Conservation (phyloP, 2,113 vertebrate species). For the Zosterops borbonicus region DNA sequence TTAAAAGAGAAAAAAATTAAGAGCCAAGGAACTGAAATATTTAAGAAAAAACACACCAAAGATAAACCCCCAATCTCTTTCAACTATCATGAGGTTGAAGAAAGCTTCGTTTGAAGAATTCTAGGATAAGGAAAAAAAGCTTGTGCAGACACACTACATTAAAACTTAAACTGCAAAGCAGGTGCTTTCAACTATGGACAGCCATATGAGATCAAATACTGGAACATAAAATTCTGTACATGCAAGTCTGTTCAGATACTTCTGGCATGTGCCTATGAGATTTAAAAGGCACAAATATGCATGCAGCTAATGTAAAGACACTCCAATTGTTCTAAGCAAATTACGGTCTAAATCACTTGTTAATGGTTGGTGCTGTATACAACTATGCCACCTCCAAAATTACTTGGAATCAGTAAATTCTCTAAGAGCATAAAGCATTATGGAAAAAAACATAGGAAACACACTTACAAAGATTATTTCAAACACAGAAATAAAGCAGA, state of each 20-base stretch:
- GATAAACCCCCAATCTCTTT: neutral
- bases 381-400: neutral
- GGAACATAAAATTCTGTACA: neutral
- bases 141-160: neutral
- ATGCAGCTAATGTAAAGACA: neutral
- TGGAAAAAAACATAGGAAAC: neutral
- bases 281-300: neutral
- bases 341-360: neutral
- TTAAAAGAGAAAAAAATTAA: neutral
- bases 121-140: neutral
- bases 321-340: neutral
- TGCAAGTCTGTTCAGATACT: neutral
- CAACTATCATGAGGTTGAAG: neutral
- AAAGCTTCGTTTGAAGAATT: neutral
- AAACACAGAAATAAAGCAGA: neutral
- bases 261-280: neutral
- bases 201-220: neutral
- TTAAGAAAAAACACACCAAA: neutral
- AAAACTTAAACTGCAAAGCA: neutral
- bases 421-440: neutral
- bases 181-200: neutral
- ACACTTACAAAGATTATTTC: neutral
- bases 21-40: neutral
- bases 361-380: neutral
- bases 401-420: neutral